These are phyloP conservation scores for Tadarida brasiliensis DNA, from an alignment of 2,797 vertebrate species.

Conservation along the genomic window DNA sequence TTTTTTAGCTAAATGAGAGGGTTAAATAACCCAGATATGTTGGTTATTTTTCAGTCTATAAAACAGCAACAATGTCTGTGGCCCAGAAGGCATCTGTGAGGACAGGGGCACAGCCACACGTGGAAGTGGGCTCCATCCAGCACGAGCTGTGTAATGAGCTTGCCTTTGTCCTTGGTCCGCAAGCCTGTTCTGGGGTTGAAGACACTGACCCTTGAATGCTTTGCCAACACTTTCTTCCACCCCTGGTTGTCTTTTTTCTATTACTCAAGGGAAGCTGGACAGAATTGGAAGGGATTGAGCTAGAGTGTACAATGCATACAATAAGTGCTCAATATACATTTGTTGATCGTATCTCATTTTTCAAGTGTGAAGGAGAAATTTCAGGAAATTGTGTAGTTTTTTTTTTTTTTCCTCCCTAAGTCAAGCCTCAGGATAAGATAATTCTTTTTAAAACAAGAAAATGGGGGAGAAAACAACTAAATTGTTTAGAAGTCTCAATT, in stretches of 20 bases:
- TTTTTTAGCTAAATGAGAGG: neutral
- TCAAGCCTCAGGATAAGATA: neutral
- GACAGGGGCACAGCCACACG: neutral
- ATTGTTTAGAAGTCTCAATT: neutral
- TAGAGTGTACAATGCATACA: neutral
- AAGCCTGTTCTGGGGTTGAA: neutral
- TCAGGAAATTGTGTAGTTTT: neutral
- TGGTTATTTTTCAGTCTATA: neutral
- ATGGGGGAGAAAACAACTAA: neutral
- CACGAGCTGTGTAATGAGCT: neutral
- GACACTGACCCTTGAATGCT: neutral
- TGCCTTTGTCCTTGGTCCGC: too few species aligned
- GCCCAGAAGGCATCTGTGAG: neutral
- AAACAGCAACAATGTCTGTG: neutral
- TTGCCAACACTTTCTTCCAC: neutral
- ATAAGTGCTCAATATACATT: neutral
- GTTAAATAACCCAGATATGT: neutral
- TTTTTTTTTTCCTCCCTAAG: neutral
- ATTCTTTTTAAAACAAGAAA: slow-evolving; percentile 59
- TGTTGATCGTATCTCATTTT: neutral
- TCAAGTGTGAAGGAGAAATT: neutral
- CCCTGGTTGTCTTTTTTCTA: neutral
- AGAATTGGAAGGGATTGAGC: neutral
- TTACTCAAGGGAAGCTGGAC: neutral
- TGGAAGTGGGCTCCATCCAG: neutral